These are phyloP conservation scores for Noctua comes DNA, from an alignment of 2,888 invertebrate species.

Conservation along the genomic window DNA sequence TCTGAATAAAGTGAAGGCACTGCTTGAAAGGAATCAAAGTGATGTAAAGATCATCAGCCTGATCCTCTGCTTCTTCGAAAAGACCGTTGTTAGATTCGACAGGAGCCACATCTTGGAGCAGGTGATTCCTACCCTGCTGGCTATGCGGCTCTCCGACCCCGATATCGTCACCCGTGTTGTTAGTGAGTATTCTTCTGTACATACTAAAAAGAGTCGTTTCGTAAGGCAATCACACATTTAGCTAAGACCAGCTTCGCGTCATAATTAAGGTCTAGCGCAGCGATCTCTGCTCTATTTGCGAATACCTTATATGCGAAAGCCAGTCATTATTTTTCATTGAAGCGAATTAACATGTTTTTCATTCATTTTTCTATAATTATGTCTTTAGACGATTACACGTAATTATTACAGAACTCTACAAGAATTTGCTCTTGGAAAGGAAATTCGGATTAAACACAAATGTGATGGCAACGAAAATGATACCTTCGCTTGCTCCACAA, in stretches of 20 bases:
- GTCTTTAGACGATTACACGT: slow-evolving; percentile 45
- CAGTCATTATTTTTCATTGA: neutral
- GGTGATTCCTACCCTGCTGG: slow-evolving; percentile 96
- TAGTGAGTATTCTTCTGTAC: slow-evolving; percentile 93
- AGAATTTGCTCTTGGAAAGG: slow-evolving; percentile 96
- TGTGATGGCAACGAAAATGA: slow-evolving; percentile 97
- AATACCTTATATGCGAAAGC: slow-evolving; percentile 36
- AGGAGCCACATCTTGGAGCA: slow-evolving; percentile 97
- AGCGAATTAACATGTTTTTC: slow-evolving; percentile 49
- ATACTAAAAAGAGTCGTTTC: slow-evolving; percentile 10
- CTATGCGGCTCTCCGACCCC: slow-evolving; percentile 96
- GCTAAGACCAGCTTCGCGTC: slow-evolving; percentile 11
- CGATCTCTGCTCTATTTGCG: slow-evolving; percentile 54
- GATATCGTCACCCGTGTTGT: slow-evolving; percentile 97
- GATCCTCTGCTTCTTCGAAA: slow-evolving; percentile 94
- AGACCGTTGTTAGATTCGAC: slow-evolving; percentile 95
- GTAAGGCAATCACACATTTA: neutral
- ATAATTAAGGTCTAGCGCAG: slow-evolving; percentile 23
- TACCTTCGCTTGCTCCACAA: slow-evolving; percentile 97
- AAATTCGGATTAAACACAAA: slow-evolving; percentile 97
- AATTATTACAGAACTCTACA: slow-evolving; percentile 95
- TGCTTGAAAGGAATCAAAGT: slow-evolving; percentile 94
- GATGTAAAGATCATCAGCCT: slow-evolving; percentile 95
- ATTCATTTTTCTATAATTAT: neutral
- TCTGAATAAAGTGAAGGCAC: slow-evolving; percentile 94